Percentiles rank a stretch among this genome's conserved stretches.
phyloP scores from a whole-genome alignment of 2,888 invertebrate genomes.

The Rotaria magnacalcarata region DNA sequence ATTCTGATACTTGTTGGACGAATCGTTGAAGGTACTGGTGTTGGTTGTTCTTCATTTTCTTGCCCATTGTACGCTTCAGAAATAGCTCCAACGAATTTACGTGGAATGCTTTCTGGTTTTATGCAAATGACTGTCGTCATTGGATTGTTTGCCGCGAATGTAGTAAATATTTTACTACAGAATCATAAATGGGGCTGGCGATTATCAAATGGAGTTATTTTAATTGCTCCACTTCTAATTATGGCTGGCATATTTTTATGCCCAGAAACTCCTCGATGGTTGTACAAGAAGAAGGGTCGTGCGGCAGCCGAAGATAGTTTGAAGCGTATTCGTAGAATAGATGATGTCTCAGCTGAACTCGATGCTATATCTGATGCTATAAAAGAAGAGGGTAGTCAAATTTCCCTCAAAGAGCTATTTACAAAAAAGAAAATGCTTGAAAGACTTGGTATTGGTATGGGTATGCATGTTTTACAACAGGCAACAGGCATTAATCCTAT shows the following conservation, averaged over 20 bases:
- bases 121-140: not conserved
- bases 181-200: constrained; percentile 4
- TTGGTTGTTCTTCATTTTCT: no score
- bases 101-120: no score
- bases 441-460: not conserved
- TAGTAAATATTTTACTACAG: not conserved
- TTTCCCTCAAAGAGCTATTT: not conserved
- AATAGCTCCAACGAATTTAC: no score
- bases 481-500: constrained; percentile 1
- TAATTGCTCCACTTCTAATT: not conserved
- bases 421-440: not conserved
- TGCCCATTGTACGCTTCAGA: no score
- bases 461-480: not conserved
- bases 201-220: not conserved
- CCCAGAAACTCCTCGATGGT: not conserved
- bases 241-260: not conserved
- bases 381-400: not conserved
- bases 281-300: not conserved
- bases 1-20: not conserved
- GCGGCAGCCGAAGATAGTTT: not conserved
- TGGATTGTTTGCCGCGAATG: not conserved
- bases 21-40: not conserved
- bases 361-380: not conserved
- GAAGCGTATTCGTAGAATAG: no score
- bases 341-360: not conserved